Conservation (phyloP, 2,797 vertebrate species). For the Neosilurus hyrtlii region DNA sequence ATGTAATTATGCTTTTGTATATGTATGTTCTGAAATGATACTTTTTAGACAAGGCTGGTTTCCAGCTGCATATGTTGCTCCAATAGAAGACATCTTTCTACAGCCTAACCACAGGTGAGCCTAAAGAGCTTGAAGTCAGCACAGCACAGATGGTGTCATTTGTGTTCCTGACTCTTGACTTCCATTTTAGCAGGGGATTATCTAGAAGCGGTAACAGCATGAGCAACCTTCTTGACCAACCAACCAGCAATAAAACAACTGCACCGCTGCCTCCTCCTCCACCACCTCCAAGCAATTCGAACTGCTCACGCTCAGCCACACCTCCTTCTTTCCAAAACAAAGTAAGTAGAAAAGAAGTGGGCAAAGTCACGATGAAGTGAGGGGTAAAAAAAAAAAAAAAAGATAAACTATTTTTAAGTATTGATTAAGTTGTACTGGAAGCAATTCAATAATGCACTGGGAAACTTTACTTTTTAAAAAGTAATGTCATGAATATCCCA, state of each 20-base stretch:
- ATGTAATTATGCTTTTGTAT: not conserved
- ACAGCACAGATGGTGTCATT: not conserved
- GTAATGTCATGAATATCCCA: not conserved
- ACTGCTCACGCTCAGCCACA: conserved; percentile 42
- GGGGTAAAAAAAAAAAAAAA: not conserved
- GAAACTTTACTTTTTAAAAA: not conserved
- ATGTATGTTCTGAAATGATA: not conserved
- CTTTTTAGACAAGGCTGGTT: conserved; percentile 89
- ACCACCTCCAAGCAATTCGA: conserved; percentile 48
- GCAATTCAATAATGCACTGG: not conserved
- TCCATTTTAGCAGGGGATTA: conserved; percentile 13
- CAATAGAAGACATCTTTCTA: conserved; percentile 64
- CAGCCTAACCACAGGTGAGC: conserved; percentile 60
- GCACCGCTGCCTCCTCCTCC: conserved; percentile 48
- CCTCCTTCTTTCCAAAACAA: conserved; percentile 53
- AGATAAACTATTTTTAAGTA: not conserved
- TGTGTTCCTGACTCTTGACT: conserved; percentile 1
- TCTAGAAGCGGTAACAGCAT: conserved; percentile 74
- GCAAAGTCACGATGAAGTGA: not conserved
- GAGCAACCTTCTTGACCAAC: conserved; percentile 69
- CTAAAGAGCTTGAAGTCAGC: not conserved
- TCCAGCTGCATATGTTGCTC: conserved; percentile 84
- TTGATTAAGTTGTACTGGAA: not conserved
- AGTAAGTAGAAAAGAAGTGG: conserved; percentile 49
- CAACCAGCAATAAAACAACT: conserved; percentile 47